Conservation (phyloP, 2,797 vertebrate species). For the Tachyglossus aculeatus region DNA sequence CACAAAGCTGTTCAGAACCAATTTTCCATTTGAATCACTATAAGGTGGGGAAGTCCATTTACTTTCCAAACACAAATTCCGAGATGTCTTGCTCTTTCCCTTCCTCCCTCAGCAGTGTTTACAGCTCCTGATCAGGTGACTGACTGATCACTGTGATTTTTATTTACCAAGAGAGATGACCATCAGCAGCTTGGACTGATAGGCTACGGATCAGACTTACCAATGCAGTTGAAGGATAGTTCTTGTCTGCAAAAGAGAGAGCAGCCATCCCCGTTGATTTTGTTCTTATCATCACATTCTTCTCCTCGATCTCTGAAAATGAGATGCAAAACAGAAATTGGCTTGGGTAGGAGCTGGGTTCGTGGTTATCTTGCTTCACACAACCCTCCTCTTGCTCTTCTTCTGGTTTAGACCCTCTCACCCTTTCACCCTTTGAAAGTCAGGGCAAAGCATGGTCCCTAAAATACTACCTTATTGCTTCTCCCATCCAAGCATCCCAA, state of each 20-base stretch:
- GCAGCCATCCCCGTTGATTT: constrained; percentile 92
- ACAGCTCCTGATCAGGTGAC: constrained; percentile 47
- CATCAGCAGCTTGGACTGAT: too few species aligned
- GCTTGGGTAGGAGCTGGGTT: constrained; percentile 4
- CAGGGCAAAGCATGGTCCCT: too few species aligned
- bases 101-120: constrained; percentile 19
- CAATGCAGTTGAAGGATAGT: constrained; percentile 92
- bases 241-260: constrained; percentile 93
- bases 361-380: too few species aligned
- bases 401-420: too few species aligned
- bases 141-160: constrained; percentile 14
- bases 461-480: too few species aligned
- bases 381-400: too few species aligned
- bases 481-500: too few species aligned
- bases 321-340: constrained; percentile 32
- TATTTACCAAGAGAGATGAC: too few species aligned
- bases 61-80: constrained; percentile 67
- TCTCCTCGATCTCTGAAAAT: constrained; percentile 85
- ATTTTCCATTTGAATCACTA: constrained; percentile 65
- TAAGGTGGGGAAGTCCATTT: constrained; percentile 67
- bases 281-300: constrained; percentile 96
- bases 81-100: constrained; percentile 38
- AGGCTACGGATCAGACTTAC: constrained; percentile 78
- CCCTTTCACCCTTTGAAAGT: too few species aligned
- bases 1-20: constrained; percentile 68